Conservation (phyloP, 2,888 invertebrate genomes). For the Drosophila aldrichi region DNA sequence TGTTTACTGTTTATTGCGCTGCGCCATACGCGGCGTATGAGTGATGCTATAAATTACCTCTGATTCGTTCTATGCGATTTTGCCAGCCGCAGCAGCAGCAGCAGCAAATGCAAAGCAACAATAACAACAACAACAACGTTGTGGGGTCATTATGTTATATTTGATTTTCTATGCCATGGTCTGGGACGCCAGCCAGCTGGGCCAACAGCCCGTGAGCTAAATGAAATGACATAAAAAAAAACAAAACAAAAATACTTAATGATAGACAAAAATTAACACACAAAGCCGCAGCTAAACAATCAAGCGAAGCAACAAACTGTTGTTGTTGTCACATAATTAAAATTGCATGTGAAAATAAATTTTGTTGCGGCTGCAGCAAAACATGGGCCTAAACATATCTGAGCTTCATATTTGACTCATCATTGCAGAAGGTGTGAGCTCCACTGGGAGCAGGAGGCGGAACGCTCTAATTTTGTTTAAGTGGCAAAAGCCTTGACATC, state of each 20-base stretch:
- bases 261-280: slow-evolving; percentile 26
- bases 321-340: slow-evolving; percentile 56
- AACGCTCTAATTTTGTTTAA: slow-evolving; percentile 30
- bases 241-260: slow-evolving; percentile 16
- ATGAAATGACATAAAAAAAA: slow-evolving; percentile 46
- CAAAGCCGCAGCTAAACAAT: slow-evolving; percentile 20
- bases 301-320: slow-evolving; percentile 11
- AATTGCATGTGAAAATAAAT: slow-evolving; percentile 64
- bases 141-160: slow-evolving; percentile 57
- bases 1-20: slow-evolving; percentile 20
- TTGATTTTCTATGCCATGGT: slow-evolving; percentile 83
- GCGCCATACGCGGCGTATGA: slow-evolving; percentile 40
- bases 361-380: slow-evolving; percentile 37
- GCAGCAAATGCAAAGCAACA: slow-evolving; percentile 7
- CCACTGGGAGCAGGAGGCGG: neutral
- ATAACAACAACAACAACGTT: slow-evolving; percentile 12
- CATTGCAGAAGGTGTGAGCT: too few relatives aligned
- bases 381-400: neutral
- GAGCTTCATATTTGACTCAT: slow-evolving; percentile 18
- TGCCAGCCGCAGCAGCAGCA: slow-evolving; percentile 34
- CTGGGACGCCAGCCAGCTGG: slow-evolving; percentile 71
- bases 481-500: slow-evolving; percentile 27
- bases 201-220: slow-evolving; percentile 15
- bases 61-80: slow-evolving; percentile 27
- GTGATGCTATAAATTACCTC: slow-evolving; percentile 67